Base-by-base conservation (phyloP, 1,140 invertebrate genomes). In the Tetramorium simillimum region DNA sequence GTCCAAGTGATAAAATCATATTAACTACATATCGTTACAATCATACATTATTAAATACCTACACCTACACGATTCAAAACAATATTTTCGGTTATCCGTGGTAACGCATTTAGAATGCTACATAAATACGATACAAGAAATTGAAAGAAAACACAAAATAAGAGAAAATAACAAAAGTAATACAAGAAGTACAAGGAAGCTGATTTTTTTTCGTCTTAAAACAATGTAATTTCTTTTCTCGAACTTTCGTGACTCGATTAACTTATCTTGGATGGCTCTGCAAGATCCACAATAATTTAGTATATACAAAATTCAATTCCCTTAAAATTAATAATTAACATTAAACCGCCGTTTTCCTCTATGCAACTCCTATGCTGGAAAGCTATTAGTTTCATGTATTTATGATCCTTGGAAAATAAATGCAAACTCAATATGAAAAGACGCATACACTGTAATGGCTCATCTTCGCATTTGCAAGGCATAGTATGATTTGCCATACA, bases 271-370 rank as follows among this genome's bases (percentile, higher is more conserved):
- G 73, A 87, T 72, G 53, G 58, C 78, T 69, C 69, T 78, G 88
- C 37, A 90, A 89, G 88, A 88, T n/a, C 76, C 28, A 85, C 21
- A 92, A 92, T 92, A 93, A 92, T 93, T 93, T 92, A 93, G 85
- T 92, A 92, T 93, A 73, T 93, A 93, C 93, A 93, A 86, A 89
- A 91, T 93, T 91, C 28, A 70, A 88, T 89, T 86, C 67, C 43
- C 89, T 92, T 92, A 92, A 93, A 89, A 92, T 92, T 92, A 92
- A 92, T 51, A 72, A 75, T 85, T 63, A 69, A 58, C 37, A 40
- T 69, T 69, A 81, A 90, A 90, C 43, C 28, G 53, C 37, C 58
- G 18, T 43, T 65, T 56, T 82, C 24, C 46, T 12, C 2, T 56
- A 58, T 56, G 33, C 18, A 67, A 67, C 33, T 63, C 24, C 40